Base-by-base conservation (phyloP, 2,113 vertebrate genomes). In the Brachyhypopomus gauderio region DNA sequence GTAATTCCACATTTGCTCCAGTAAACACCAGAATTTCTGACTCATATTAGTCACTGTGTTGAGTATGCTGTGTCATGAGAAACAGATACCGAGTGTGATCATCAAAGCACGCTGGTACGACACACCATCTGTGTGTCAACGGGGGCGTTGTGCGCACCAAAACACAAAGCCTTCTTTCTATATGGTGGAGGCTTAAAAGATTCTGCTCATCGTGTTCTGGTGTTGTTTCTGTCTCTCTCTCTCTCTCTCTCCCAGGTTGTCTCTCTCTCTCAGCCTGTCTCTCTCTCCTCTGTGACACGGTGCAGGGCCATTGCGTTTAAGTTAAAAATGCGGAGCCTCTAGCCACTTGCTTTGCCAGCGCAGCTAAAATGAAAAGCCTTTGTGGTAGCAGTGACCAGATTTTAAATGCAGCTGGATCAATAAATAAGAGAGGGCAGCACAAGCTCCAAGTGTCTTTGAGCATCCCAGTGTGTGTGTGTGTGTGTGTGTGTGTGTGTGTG, bases 331-430 rank as follows among this genome's bases (percentile, higher is more conserved):
- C 94, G 92, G 38, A 95, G 94, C 93, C 89, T 90, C 89, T 90
- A 90, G 87, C 89, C 88, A 88, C 89, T 85, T 83, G 87, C 92
- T 92, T 90, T 94, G 95, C 94, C 92, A 94, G 92, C 92, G 74
- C 93, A 97, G 94, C 94, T 95, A 94, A 96, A 97, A 96, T 89
- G 92, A 96, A 95, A 94, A 90, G 93, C 87, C 92, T 93, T 91
- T 92, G 92, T 92, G 92, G 94, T 93, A 94, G 92, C 92, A 95
- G 95, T 92, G 92, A 97, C 95, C 92, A 95, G 94, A 96, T 95
- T 97, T 95, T 96, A 96, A 97, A 98, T 94, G 95, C 94, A 95
- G 92, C 93, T 92, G 94, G 94, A 97, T 97, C 96, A 96, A 98
- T 96, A 93, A 90, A 87, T 88, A 88, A 88, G 90, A 89, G 91